These are phyloP conservation scores for Lophochroa leadbeateri DNA, from an alignment of 2,113 vertebrate species.

Conservation along the genomic window DNA sequence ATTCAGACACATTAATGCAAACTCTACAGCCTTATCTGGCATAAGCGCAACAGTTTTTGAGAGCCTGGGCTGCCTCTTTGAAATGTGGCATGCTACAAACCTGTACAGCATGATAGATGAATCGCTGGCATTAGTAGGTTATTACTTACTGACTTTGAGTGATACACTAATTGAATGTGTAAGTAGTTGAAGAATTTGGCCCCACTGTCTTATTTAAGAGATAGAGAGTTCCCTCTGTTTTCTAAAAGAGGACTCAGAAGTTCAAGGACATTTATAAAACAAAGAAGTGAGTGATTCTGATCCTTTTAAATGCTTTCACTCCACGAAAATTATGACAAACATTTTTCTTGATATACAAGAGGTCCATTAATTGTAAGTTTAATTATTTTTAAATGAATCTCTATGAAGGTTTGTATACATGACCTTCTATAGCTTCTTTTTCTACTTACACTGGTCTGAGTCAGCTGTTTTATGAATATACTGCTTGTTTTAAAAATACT, in stretches of 20 bases:
- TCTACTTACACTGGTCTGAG: neutral
- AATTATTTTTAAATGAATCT: neutral
- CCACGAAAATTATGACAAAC: neutral
- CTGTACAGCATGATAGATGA: neutral
- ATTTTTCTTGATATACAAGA: neutral
- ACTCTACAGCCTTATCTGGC: neutral
- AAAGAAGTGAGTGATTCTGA: neutral
- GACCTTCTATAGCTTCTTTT: neutral
- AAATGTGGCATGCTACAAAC: neutral
- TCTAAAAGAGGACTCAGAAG: neutral
- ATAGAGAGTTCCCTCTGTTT: neutral
- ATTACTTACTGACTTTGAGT: neutral
- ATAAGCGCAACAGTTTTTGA: neutral
- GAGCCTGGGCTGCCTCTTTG: neutral
- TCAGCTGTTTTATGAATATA: neutral
- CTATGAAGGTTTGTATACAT: neutral
- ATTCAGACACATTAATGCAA: slow-evolving; percentile 13
- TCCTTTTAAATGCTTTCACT: neutral
- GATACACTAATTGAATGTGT: neutral
- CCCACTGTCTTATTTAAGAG: neutral
- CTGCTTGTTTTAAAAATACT: neutral
- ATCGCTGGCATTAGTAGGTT: neutral
- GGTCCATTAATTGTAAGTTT: neutral
- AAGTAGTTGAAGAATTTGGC: neutral
- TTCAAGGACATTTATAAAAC: neutral